Evolutionary conservation across 2,888 invertebrate genomes (phyloP), one percentile per base, ranked within the genome.

Genomic region (Monopis laevigella): DNA sequence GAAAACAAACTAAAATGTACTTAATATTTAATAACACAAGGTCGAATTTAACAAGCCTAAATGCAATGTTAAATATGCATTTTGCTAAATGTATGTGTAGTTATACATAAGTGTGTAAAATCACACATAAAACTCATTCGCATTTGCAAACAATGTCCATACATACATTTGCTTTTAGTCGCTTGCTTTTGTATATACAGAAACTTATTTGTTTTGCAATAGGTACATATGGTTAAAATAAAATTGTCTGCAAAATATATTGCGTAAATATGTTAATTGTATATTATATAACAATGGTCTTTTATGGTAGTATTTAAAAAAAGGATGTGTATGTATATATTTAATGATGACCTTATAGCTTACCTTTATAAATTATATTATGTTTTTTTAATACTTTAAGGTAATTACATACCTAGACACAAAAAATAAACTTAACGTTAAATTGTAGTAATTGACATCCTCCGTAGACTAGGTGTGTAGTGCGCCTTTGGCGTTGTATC

Each of bases 171-270:
- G 44, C 46, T 38, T 43, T 32, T 45, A 26, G 43, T 43, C 47
- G 47, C 48, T 48, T 46, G 47, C 44, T 47, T 43, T 43, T 47
- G 45, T 43, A 46, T 32, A 8, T 21, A 7, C 32, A 24, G 43
- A 46, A 46, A 48, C 48, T 46, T 51, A 47, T 54, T 53, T 54
- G 48, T 48, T 52, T 52, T 51, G 43, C 42, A 47, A 40, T 40
- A 42, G 24, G 43, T 38, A 43, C 16, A 34, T 42, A 13, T 34
- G 41, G 39, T 21, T 34, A 32, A 32, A n/a, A n/a, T 26, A 18
- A 42, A 41, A 30, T 34, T 16, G 42, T 47, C 44, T 47, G 38
- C 44, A 44, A 47, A 44, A 44, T 43, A 44, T 19, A 29, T 38
- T 32, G 32, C 32, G 32, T 32, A 32, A 32, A n/a, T n/a, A n/a